Base-by-base conservation (phyloP, 2,888 invertebrate species). In the Zelleria hepariella region DNA sequence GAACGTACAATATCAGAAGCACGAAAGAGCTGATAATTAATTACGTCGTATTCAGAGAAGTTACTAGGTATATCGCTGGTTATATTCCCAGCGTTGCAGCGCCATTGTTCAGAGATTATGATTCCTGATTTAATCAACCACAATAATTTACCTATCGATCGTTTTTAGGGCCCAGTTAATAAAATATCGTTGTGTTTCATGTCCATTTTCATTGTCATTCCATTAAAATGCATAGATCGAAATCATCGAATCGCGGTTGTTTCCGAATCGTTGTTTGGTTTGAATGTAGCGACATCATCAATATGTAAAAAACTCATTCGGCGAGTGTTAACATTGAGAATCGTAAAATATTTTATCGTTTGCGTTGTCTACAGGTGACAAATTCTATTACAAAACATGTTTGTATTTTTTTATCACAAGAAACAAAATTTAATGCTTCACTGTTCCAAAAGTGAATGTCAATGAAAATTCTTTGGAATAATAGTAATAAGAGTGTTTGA, bases 271-370 rank as follows among this genome's bases (percentile, higher is more conserved):
- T 77, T 81, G 78, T 85, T 82, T 77, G 77, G 70, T 74, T 76
- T 76, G 73, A 77, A 77, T 78, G 74, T 74, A 74, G 75, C 77
- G 77, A 78, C 78, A 81, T 81, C 78, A 81, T 82, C 78, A 83
- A 84, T 82, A 82, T 78, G 75, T 80, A 80, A 82, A 83, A 82
- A 81, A 78, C 78, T 80, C 80, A 78, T 82, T 79, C 77, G 65
- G 58, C 66, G 71, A 71, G 68, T 72, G 77, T 76, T 74, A 72
- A 72, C 75, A 72, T 72, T 68, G 74, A 66, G 67, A 71, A 73
- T 78, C 68, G 71, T 78, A 68, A 76, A 82, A 81, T 78, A 81
- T 82, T 81, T 78, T n/a, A n/a, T n/a, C n/a, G n/a, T n/a, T n/a
- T n/a, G n/a, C n/a, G n/a, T n/a, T n/a, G n/a, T n/a, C n/a, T n/a